Evolutionary conservation across 2,113 vertebrate genomes (phyloP), one percentile per base, ranked within the genome.

Genomic region (Polypterus bichir): DNA sequence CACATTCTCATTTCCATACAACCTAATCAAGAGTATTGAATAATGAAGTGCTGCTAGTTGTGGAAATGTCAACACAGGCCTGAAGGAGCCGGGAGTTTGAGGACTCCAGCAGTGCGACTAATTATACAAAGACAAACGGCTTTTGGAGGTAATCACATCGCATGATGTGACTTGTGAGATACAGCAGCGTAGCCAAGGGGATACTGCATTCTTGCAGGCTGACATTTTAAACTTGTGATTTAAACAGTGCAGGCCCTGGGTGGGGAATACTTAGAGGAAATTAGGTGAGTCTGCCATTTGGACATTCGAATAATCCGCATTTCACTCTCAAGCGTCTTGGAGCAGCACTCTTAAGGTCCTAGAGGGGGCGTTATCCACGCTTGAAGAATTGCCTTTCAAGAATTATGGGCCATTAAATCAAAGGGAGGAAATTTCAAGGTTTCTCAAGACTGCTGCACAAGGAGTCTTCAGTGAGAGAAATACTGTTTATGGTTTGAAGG

Each of bases 321-420:
- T 72, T 67, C 49, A 9, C 6, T 6, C 49, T 51, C 49, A 51
- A 9, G 9, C 49, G 6, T 9, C 49, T 51, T 9, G 9, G 49
- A 9, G 49, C 49, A 51, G 9, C 9, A 44, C 52, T 64, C 27
- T 7, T 7, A 66, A 71, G 67, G 27, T 68, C 70, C 65, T 64
- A 76, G 73, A 70, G 44, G 69, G 64, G 72, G 75, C 59, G 67
- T 68, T 67, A 76, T 76, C 70, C 69, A 52, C 48, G 66, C 69
- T 67, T 59, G 77, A 82, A 85, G 81, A 88, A 88, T 88, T 79
- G 82, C 83, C 83, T 86, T 80, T 86, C 86, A 85, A 77, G 80
- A 85, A 77, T 88, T 88, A 97, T 86, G 91, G 94, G 88, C 91
- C 89, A 88, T 92, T 97, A 97, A 97, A 97, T 97, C 94, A 97